These are phyloP conservation scores for Heterodera schachtii DNA, from an alignment of 1,140 invertebrate species.

Conservation along the genomic window DNA sequence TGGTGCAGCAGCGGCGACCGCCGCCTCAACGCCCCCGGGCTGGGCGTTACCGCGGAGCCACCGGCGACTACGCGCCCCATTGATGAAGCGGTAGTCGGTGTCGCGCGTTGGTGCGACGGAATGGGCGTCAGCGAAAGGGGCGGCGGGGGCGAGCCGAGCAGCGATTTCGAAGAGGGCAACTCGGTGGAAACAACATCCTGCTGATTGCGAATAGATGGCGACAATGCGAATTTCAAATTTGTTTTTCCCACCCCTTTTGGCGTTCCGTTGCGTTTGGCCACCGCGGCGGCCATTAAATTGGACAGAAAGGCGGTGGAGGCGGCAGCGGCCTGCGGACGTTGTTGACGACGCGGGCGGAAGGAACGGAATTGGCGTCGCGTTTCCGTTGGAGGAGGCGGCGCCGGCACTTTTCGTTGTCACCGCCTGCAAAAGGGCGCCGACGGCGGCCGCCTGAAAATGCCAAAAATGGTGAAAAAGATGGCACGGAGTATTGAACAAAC, in stretches of 20 bases:
- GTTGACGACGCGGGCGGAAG: conserved; percentile 17
- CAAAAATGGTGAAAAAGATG: neutral
- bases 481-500: neutral
- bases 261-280: conserved; percentile 11
- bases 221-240: neutral
- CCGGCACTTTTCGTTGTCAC: neutral
- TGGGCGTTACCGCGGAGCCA: conserved; percentile 27
- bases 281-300: conserved; percentile 35
- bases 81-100: conserved; percentile 20
- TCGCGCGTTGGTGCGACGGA: neutral
- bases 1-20: conserved; percentile 13
- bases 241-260: conserved; percentile 8
- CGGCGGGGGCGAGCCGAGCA: conserved; percentile 29
- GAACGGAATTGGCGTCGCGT: conserved; percentile 13
- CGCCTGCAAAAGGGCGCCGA: conserved; percentile 15
- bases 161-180: conserved; percentile 15
- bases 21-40: conserved; percentile 28
- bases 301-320: conserved; percentile 37
- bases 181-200: neutral
- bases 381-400: neutral
- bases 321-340: conserved; percentile 5
- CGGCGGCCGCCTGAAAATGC: conserved; percentile 16
- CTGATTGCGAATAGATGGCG: too few relatives aligned
- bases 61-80: conserved; percentile 7
- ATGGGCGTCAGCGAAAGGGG: conserved; percentile 12